Base-by-base conservation (phyloP, 1,140 invertebrate species). In the Leptonema lineaticorne region DNA sequence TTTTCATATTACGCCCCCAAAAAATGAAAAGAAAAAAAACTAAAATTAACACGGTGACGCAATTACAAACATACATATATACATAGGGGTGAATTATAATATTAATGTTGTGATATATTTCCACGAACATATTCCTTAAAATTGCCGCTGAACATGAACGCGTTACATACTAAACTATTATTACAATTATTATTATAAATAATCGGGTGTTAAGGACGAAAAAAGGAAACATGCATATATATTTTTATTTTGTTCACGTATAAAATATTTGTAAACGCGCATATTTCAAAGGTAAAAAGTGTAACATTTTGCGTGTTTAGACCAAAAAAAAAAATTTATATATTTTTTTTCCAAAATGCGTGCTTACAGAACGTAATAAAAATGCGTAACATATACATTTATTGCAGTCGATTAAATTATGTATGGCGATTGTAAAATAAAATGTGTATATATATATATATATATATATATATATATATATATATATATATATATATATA, bases 181-280 rank as follows among this genome's bases (percentile, higher is more conserved):
- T 41, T 41, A 41, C n/a, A n/a, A n/a, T n/a, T n/a, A n/a, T n/a
- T 45, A 45, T 45, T 53, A 53, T 53, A 53, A 53, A 53, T 53
- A 53, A 53, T 53, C 50, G 22, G 27, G 20, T 26, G 22, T 53
- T 53, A 53, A 53, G n/a, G n/a, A n/a, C n/a, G n/a, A n/a, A n/a
- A n/a, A n/a, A n/a, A n/a, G 22, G 22, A 26, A 22, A 26, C 9
- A 24, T 26, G 22, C 2, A 14, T 41, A 41, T n/a, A n/a, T n/a
- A n/a, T n/a, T n/a, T n/a, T n/a, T n/a, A n/a, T n/a, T n/a, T n/a
- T n/a, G n/a, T n/a, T n/a, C n/a, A n/a, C n/a, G n/a, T n/a, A n/a
- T n/a, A n/a, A n/a, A 11, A 16, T 41, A 16, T 41, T 9, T 41
- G 37, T 41, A 16, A 2, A 16, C 11, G 30, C 11, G 30, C 11